Evolutionary conservation across 2,797 vertebrate genomes (phyloP).

Genomic region (Gymnoscopelus braueri): DNA sequence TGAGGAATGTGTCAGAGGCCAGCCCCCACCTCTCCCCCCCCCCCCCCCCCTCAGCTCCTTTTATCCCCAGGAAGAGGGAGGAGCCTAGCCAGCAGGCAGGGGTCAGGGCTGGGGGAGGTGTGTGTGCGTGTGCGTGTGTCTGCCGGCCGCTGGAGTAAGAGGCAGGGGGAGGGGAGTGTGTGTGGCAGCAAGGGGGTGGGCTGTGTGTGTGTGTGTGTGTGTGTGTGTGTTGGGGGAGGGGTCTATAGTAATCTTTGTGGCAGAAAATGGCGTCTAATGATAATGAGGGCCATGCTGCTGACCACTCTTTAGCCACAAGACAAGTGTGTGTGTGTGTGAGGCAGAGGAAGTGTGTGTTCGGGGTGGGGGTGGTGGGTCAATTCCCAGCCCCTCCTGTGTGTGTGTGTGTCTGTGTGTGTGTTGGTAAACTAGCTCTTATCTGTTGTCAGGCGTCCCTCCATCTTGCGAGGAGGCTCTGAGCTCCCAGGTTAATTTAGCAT

Average conservation of each 20-base stretch:
- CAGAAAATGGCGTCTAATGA: constrained; percentile 82
- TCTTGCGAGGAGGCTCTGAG: constrained; percentile 75
- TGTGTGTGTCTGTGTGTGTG: constrained; percentile 53
- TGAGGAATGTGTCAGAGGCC: constrained; percentile 76
- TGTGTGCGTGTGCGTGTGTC: constrained; percentile 38
- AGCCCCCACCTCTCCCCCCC: constrained; percentile 39
- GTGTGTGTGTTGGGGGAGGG: constrained; percentile 62
- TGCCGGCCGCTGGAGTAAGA: constrained; percentile 49
- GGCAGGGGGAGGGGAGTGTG: constrained; percentile 30
- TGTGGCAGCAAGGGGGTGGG: constrained; percentile 18
- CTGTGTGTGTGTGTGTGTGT: constrained; percentile 27
- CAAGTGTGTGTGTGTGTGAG: constrained; percentile 46
- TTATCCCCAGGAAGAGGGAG: constrained; percentile 75
- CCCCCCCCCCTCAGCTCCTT: constrained; percentile 56
- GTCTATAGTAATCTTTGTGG: constrained; percentile 69
- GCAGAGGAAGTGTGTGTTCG: constrained; percentile 48
- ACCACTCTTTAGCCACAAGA: constrained; percentile 57
- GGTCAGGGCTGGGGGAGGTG: constrained; percentile 71
- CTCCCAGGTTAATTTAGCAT: constrained; percentile 81
- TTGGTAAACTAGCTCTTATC: constrained; percentile 76
- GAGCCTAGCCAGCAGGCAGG: constrained; percentile 67
- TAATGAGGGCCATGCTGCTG: constrained; percentile 75
- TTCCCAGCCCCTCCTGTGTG: constrained; percentile 22
- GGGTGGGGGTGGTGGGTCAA: constrained; percentile 28
- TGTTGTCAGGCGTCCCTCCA: constrained; percentile 75